Base-by-base conservation (phyloP, 2,113 vertebrate genomes). In the Callionymus lyra region DNA sequence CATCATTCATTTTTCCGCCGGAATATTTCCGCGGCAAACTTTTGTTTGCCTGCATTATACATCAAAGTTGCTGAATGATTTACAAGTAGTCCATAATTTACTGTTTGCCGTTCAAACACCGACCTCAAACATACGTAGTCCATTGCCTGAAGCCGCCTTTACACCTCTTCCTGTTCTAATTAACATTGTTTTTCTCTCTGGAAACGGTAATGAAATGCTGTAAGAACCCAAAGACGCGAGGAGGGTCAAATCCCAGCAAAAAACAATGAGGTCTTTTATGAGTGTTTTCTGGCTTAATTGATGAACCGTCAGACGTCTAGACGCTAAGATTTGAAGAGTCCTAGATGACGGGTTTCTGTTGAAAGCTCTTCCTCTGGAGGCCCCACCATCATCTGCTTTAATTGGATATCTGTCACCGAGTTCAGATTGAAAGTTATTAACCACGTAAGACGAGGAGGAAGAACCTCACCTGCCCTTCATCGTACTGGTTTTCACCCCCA, bases 11-110 rank as follows among this genome's bases (percentile, higher is more conserved):
- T 48, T 18, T 43, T 18, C n/a, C 11, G 41, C 27, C 37, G 19
- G 43, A 57, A 42, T 63, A 49, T 59, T 54, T 56, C 38, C 17
- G 12, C 18, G 31, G 44, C 54, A 65, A 67, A 56, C 59, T 59
- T 79, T 66, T 73, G 60, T 73, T 68, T 51, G 47, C 44, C 59
- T 51, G 45, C 52, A 65, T 79, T 59, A 38, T 70, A 55, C 53
- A 66, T 66, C 57, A 51, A 34, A 53, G 62, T 52, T 33, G 34
- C 55, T 63, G 53, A 63, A 62, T 67, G 64, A 76, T 76, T 74
- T 68, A 73, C 70, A 76, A 65, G 47, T 47, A 59, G 66, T 44
- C 64, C 54, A 50, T 79, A 79, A 77, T 76, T 76, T 54, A 71
- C 73, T 45, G 47, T 56, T 27, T 8, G 59, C 41, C 63, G 60